Conservation (phyloP, 2,888 invertebrate species). For the Halictus ligatus region DNA sequence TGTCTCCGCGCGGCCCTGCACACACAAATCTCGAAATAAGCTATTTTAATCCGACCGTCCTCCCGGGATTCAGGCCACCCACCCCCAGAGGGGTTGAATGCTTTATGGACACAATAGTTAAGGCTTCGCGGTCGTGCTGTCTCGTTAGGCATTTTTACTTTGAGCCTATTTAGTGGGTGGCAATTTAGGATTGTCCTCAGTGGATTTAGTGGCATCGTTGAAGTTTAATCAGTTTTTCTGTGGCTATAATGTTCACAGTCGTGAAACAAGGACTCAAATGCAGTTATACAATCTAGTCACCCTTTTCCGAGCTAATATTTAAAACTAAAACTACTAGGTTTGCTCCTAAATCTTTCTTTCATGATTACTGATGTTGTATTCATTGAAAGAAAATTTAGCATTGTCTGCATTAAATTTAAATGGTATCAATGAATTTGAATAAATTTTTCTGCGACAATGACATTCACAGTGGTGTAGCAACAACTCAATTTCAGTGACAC, state of each 20-base stretch:
- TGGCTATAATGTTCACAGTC: no score
- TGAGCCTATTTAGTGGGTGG: not conserved
- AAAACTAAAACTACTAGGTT: no score
- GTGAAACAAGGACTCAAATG: no score
- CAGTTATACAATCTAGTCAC: no score
- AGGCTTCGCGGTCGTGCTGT: not conserved
- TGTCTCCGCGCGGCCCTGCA: not conserved
- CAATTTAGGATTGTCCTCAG: not conserved
- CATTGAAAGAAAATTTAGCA: no score
- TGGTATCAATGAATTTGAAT: no score
- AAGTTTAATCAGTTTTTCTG: not conserved
- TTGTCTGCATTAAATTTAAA: no score
- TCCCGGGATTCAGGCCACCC: not conserved
- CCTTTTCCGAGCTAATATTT: no score
- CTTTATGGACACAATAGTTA: not conserved
- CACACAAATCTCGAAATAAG: slow-evolving; percentile 2
- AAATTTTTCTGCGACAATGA: no score
- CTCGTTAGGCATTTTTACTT: not conserved
- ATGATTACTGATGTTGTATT: no score
- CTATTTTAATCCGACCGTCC: slow-evolving; percentile 2
- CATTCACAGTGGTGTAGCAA: no score
- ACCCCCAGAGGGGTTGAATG: not conserved
- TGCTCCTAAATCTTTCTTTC: no score
- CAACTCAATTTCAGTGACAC: not conserved
- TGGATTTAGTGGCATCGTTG: not conserved